Conservation (phyloP, 1,140 invertebrate species). For the Chrysomallon squamiferum region DNA sequence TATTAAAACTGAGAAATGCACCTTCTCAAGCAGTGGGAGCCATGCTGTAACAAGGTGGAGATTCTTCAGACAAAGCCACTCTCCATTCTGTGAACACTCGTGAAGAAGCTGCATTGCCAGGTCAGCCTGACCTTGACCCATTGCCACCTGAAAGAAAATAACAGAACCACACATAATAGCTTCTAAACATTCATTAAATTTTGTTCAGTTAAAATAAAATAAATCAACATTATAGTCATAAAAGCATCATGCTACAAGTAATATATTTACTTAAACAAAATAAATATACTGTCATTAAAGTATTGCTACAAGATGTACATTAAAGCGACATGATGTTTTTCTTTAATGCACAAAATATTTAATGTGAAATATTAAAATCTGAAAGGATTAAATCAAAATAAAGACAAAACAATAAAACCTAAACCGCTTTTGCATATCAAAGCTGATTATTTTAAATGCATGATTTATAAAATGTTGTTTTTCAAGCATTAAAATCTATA, state of each 20-base stretch:
- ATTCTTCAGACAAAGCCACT: constrained; percentile 87
- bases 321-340: too few relatives aligned
- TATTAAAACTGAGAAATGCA: constrained; percentile 14
- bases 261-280: not conserved
- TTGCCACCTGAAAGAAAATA: constrained; percentile 68
- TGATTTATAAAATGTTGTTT: too few relatives aligned
- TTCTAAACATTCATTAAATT: too few relatives aligned
- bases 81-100: constrained; percentile 68
- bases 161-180: not conserved
- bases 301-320: too few relatives aligned
- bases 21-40: constrained; percentile 77
- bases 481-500: not conserved
- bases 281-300: too few relatives aligned
- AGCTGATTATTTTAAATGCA: too few relatives aligned
- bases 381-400: too few relatives aligned
- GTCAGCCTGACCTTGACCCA: constrained; percentile 78
- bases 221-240: not conserved
- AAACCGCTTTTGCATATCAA: too few relatives aligned
- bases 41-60: constrained; percentile 84
- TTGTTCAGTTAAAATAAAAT: not conserved
- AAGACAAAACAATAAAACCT: too few relatives aligned
- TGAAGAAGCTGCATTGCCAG: constrained; percentile 68
- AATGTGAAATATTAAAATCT: too few relatives aligned
- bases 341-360: too few relatives aligned
- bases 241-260: not conserved